A percentile compares a stretch with the other conserved stretches of the same genome.
Conservation (phyloP, 2,797 vertebrate genomes). For the Notoglanidium macrostoma region DNA sequence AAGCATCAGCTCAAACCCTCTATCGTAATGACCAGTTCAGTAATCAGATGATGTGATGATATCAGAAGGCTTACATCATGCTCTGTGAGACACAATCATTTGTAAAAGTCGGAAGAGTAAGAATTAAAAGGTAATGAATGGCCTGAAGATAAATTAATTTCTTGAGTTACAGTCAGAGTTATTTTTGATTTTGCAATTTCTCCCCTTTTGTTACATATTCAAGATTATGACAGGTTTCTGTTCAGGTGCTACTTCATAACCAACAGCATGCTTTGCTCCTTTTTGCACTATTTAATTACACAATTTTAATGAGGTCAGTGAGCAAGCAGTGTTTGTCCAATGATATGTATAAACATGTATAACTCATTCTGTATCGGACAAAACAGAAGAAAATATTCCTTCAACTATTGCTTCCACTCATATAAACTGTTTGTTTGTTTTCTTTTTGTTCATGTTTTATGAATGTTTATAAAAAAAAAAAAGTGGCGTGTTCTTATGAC, state of each 20-base stretch:
- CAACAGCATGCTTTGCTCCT: constrained; percentile 75
- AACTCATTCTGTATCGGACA: constrained; percentile 15
- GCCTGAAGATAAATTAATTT: constrained; percentile 50
- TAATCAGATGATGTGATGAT: constrained; percentile 39
- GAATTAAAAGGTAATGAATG: constrained; percentile 48
- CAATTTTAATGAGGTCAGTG: constrained; percentile 55
- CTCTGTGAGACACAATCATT: constrained; percentile 88
- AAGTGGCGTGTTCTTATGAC: constrained; percentile 7
- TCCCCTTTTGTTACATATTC: constrained; percentile 62
- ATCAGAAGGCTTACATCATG: constrained; percentile 54
- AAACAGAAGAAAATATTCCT: constrained; percentile 52
- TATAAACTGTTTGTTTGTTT: neutral
- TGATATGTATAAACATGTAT: constrained; percentile 36
- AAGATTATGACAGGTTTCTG: constrained; percentile 49
- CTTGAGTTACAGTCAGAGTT: constrained; percentile 57
- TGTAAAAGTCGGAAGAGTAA: constrained; percentile 32
- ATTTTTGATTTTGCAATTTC: constrained; percentile 41
- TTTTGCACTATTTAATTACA: constrained; percentile 87
- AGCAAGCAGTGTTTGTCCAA: constrained; percentile 46
- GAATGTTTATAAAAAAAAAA: neutral
- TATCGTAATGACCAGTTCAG: constrained; percentile 38
- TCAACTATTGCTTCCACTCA: neutral
- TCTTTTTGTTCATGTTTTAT: constrained; percentile 12
- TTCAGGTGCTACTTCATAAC: constrained; percentile 64
- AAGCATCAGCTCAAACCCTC: constrained; percentile 34